Evolutionary conservation across 2,888 invertebrate genomes (phyloP), one percentile per base, ranked within the genome.

Genomic region (Bellardia pandia): DNA sequence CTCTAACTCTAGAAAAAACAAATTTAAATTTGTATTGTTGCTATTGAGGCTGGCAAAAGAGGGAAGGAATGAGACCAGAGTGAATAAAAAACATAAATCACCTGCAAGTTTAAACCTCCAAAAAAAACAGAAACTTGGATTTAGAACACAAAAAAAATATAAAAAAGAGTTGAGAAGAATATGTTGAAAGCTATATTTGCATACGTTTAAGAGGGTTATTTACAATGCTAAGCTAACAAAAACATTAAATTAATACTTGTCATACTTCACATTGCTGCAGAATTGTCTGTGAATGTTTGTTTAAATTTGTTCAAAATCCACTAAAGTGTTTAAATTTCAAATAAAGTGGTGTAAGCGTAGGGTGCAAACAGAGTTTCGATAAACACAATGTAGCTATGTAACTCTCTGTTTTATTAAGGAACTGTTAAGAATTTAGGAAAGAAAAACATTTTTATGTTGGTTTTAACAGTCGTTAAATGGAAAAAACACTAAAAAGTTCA

Each of bases 11-110:
- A 62, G 30, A 62, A n/a, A 60, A 68, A 33, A 58, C 14, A 77
- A 66, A 82, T 75, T 81, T 75, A 53, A 82, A 76, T 75, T 81
- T 56, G 33, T 60, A 62, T 75, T 75, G 14, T 64, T 71, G 71
- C 48, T 66, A 2, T 23, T 48, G 6, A n/a, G 11, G 8, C 23
- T 11, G 60, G 4, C 51, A 45, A 51, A n/a, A 45, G 42, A 23
- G 30, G 42, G 11, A 37, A 62, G 42, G 16, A 42, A 45, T 23
- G 30, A 71, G 40, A 71, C 71, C 48, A 58, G 30, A 75, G 75
- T 68, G 51, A 60, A 75, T 75, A 83, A 76, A 76, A 76, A 48
- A 37, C 37, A 37, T 37, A 37, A 37, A 37, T 37, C 82, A 82
- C 45, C 51, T 82, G 37, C 3, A 69, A 53, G 40, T 68, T 81